Evolutionary conservation across 2,113 vertebrate genomes (phyloP).

Genomic region (Macroglossus sobrinus): DNA sequence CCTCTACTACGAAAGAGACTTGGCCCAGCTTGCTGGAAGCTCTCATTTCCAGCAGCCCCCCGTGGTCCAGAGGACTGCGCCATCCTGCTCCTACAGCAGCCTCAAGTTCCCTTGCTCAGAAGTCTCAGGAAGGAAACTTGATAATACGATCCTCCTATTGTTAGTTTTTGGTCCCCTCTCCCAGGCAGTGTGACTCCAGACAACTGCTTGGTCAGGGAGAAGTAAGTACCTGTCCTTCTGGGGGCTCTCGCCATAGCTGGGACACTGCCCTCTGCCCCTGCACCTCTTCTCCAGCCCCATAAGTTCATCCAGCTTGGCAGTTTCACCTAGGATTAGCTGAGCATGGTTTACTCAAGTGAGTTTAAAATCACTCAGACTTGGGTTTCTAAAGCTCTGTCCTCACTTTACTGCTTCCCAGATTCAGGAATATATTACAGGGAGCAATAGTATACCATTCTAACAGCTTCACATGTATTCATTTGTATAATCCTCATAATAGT

Average conservation of each 20-base stretch:
- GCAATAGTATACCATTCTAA: not conserved
- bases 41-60: not conserved
- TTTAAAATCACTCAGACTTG: not conserved
- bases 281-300: not conserved
- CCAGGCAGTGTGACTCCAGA: not conserved
- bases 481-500: not conserved
- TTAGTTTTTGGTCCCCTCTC: not conserved
- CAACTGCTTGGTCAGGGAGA: not conserved
- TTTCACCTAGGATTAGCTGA: not conserved
- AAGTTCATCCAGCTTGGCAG: not conserved
- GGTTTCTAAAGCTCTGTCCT: not conserved
- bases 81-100: not conserved
- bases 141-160: not conserved
- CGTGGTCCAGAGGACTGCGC: fast-evolving
- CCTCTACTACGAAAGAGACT: not conserved
- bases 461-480: not conserved
- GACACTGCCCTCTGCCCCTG: not conserved
- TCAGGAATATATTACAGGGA: not conserved
- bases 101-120: not conserved
- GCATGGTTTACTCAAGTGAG: not conserved
- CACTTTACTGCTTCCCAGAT: not conserved
- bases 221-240: not conserved
- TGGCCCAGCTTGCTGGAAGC: not conserved
- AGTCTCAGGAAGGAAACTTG: not conserved
- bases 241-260: not conserved